These are phyloP conservation scores for Drosophila subquinaria DNA, from an alignment of 2,888 invertebrate genomes.

Conservation along the genomic window DNA sequence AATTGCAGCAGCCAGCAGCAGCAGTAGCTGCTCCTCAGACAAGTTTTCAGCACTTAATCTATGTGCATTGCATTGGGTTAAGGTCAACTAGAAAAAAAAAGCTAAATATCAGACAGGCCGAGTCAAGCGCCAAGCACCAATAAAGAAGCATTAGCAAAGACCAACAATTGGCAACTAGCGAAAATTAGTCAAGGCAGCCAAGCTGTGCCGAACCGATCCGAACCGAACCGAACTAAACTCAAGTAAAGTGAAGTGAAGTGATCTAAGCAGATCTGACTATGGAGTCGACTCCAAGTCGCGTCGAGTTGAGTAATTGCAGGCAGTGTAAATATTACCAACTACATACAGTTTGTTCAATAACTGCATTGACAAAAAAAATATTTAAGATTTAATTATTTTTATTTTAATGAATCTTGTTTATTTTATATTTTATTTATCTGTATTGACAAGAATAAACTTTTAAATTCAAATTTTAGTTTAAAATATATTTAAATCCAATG, in stretches of 20 bases:
- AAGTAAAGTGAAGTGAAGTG: neutral
- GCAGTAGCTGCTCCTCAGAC: constrained; percentile 51
- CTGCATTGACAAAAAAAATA: neutral
- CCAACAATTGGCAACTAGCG: constrained; percentile 64
- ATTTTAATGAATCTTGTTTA: too few relatives aligned
- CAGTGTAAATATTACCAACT: constrained; percentile 38
- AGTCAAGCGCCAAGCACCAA: constrained; percentile 57
- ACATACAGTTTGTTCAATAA: neutral
- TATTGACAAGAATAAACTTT: too few relatives aligned
- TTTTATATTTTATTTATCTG: too few relatives aligned
- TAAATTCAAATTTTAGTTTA: too few relatives aligned
- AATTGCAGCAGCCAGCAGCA: constrained; percentile 56
- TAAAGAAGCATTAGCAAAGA: constrained; percentile 68
- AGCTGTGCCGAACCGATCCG: constrained; percentile 17
- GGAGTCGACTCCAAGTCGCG: neutral
- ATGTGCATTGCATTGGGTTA: constrained; percentile 82
- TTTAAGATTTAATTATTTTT: too few relatives aligned
- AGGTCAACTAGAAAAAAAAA: constrained; percentile 81
- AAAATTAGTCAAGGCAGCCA: constrained; percentile 63
- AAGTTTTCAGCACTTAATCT: constrained; percentile 74
- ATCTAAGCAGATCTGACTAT: constrained; percentile 3
- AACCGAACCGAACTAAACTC: constrained; percentile 4
- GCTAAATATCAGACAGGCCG: constrained; percentile 47
- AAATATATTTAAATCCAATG: neutral
- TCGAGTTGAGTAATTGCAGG: constrained; percentile 27